Evolutionary conservation across 2,113 vertebrate species (phyloP), one percentile per base, ranked within the genome.

Genomic region (Penelope pileata): DNA sequence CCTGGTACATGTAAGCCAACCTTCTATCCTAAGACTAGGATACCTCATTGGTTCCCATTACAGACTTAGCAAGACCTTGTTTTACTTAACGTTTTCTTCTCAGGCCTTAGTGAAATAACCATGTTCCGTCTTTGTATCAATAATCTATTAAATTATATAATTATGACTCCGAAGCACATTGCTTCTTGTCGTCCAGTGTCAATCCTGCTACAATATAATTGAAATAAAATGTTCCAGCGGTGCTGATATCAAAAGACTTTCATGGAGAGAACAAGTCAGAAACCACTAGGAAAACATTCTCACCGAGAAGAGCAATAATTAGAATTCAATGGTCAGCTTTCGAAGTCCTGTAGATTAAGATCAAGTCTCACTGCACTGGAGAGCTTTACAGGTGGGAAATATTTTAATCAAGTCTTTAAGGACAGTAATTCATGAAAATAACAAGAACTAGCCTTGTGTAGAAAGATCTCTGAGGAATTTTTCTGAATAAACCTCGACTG

Each of bases 391-490:
- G 29, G 15, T 12, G 84, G 29, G 26, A 53, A 86, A n/a, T 27
- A 62, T 5, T 72, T 38, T 21, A 38, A 72, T 8, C 58, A 62
- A 58, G 56, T 43, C 50, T 16, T n/a, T n/a, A 69, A 77, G 43
- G 34, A 64, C 21, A 43, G 17, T 22, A 69, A 36, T 50, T 36
- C 27, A 11, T 69, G 45, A 74, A 86, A 73, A 43, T 43, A 60
- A 7, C 54, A 69, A 80, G 58, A 83, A 56, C 2, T 5, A 50
- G 12, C 4, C 24, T 56, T 56, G 58, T 56, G 8, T 16, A 58
- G 1, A 1, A 36, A 8, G 3, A 8, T 1, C 7, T 64, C 22
- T 16, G 32, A 60, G 10, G 23, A 80, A 47, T 30, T 62, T 3
- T 18, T 62, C 54, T 56, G 48, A 73, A 73, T 8, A 64, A 83